phyloP scores from a whole-genome alignment of 2,113 vertebrate species.

The Salvelinus fontinalis region DNA sequence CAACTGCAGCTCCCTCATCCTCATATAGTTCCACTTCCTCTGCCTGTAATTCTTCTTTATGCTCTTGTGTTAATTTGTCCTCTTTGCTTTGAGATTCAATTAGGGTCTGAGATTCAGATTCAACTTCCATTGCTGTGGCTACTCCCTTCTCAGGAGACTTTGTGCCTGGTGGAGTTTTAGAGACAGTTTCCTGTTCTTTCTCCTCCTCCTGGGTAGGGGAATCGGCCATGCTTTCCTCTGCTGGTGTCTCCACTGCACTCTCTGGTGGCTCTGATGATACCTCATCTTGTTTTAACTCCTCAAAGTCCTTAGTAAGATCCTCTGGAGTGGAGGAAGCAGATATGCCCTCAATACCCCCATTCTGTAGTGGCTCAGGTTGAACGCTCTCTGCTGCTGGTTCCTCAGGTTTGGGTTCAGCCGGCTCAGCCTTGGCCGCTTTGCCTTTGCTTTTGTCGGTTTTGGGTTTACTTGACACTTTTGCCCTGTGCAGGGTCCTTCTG shows the following conservation, averaged over 20 bases:
- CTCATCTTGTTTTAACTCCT: slow-evolving; percentile 73
- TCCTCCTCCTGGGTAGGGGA: slow-evolving; percentile 40
- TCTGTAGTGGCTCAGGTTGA: slow-evolving; percentile 46
- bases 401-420: slow-evolving; percentile 62
- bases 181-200: slow-evolving; percentile 37
- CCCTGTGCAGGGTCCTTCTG: slow-evolving; percentile 93
- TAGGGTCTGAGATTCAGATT: slow-evolving; percentile 44
- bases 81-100: slow-evolving; percentile 63
- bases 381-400: slow-evolving; percentile 34
- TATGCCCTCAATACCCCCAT: slow-evolving; percentile 65
- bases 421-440: slow-evolving; percentile 75
- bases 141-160: slow-evolving; percentile 57
- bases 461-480: slow-evolving; percentile 85
- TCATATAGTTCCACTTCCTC: slow-evolving; percentile 68
- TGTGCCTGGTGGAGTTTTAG: slow-evolving; percentile 41
- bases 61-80: slow-evolving; percentile 41
- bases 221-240: slow-evolving; percentile 38
- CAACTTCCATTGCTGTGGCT: slow-evolving; percentile 47
- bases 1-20: slow-evolving; percentile 69
- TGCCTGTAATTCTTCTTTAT: slow-evolving; percentile 46
- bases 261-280: slow-evolving; percentile 44
- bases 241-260: slow-evolving; percentile 28
- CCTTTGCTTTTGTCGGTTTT: slow-evolving; percentile 81
- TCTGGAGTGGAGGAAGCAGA: slow-evolving; percentile 80
- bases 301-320: slow-evolving; percentile 87